Conservation (phyloP, 1,140 invertebrate genomes). For the Stratiolaelaps scimitus region DNA sequence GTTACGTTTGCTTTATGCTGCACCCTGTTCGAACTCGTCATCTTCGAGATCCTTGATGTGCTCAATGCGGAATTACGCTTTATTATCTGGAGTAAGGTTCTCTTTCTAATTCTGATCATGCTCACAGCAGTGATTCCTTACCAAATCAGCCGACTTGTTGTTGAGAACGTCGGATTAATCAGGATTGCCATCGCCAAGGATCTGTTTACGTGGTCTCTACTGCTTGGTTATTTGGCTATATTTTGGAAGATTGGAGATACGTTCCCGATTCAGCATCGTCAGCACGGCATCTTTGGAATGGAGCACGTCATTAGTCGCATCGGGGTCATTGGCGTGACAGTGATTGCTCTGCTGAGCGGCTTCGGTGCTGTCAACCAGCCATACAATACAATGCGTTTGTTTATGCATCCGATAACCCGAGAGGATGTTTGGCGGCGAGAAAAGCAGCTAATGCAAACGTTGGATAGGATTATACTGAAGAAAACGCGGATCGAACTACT, state of each 20-base stretch:
- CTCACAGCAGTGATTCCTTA: slow-evolving; percentile 92
- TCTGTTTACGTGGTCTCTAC: slow-evolving; percentile 65
- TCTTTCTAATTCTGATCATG: slow-evolving; percentile 83
- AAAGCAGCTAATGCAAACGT: slow-evolving; percentile 79
- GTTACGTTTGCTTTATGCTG: slow-evolving; percentile 95
- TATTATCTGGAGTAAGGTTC: slow-evolving; percentile 84
- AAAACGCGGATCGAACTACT: slow-evolving; percentile 59
- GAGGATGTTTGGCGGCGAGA: slow-evolving; percentile 75
- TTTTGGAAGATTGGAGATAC: slow-evolving; percentile 99
- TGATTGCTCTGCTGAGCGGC: slow-evolving; percentile 95
- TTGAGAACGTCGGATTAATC: slow-evolving; percentile 81
- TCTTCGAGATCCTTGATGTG: slow-evolving; percentile 95
- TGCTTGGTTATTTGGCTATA: slow-evolving; percentile 82
- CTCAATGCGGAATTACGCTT: slow-evolving; percentile 79
- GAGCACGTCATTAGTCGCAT: slow-evolving; percentile 91
- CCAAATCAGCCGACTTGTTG: slow-evolving; percentile 88
- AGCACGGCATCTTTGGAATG: slow-evolving; percentile 75
- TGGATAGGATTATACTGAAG: slow-evolving; percentile 92
- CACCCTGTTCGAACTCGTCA: slow-evolving; percentile 98
- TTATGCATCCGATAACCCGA: slow-evolving; percentile 82
- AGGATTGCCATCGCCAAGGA: slow-evolving; percentile 56
- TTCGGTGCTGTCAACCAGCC: slow-evolving; percentile 99
- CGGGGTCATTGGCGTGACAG: slow-evolving; percentile 94
- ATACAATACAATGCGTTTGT: slow-evolving; percentile 96
- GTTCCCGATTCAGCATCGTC: slow-evolving; percentile 88